A percentile compares a stretch with the other conserved stretches of the same genome.
These are phyloP conservation scores for Petromus typicus DNA, from an alignment of 2,113 vertebrate species.

Conservation along the genomic window DNA sequence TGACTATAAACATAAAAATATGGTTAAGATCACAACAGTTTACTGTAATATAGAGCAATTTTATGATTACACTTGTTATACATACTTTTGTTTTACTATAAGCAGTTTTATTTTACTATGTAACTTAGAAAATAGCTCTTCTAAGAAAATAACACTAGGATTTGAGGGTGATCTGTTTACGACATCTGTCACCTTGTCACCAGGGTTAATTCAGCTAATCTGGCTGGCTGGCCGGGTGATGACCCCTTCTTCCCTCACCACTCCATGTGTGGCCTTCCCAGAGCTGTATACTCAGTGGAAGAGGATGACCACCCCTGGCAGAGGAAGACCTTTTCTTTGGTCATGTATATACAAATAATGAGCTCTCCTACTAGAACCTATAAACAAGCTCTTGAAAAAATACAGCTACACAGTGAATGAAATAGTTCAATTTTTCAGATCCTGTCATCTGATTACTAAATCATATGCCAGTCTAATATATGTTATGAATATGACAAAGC, in stretches of 20 bases:
- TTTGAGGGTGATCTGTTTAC: neutral
- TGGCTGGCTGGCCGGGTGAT: neutral
- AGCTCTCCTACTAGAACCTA: neutral
- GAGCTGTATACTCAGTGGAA: neutral
- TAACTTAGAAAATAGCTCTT: slow-evolving; percentile 23
- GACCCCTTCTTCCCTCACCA: neutral
- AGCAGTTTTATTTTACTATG: neutral
- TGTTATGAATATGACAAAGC: neutral
- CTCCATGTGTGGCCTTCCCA: neutral
- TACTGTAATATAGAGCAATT: neutral
- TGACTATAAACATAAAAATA: slow-evolving; percentile 68
- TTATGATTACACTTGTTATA: neutral
- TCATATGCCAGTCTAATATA: neutral
- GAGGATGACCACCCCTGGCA: neutral
- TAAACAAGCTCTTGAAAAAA: neutral
- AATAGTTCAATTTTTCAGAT: neutral
- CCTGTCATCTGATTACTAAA: slow-evolving; percentile 38
- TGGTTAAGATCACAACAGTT: slow-evolving; percentile 36
- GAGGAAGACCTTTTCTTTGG: neutral
- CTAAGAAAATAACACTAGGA: neutral
- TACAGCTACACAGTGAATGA: neutral
- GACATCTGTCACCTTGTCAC: neutral
- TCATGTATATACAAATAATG: neutral
- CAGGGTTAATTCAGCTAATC: neutral
- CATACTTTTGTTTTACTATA: neutral